A percentile compares a stretch with the other conserved stretches of the same genome.
These are phyloP conservation scores for Lasioglossum baleicum DNA, from an alignment of 1,140 invertebrate genomes.

Conservation along the genomic window DNA sequence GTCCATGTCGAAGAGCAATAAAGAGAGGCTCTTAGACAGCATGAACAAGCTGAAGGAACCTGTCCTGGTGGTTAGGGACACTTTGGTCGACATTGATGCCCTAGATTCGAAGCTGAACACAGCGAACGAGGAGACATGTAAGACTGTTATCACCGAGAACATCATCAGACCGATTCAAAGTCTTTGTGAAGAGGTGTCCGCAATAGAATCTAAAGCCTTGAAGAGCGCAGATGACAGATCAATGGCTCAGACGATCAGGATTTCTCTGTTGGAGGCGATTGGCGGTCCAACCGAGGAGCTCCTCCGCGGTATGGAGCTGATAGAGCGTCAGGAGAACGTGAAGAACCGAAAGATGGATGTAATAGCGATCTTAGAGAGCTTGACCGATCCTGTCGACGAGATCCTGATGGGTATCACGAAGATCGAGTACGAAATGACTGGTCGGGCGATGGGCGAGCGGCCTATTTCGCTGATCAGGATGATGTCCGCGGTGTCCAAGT, in stretches of 20 bases:
- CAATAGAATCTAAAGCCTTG: constrained; percentile 68
- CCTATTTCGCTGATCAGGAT: constrained; percentile 72
- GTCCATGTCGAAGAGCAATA: constrained; percentile 58
- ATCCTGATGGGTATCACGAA: constrained; percentile 71
- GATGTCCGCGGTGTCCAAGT: constrained; percentile 56
- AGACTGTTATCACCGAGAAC: constrained; percentile 61
- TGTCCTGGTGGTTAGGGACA: constrained; percentile 62
- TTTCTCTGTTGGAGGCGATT: constrained; percentile 72
- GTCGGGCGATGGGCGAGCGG: constrained; percentile 56
- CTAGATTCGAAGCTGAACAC: constrained; percentile 37
- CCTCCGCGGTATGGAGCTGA: constrained; percentile 71
- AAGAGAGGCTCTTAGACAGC: constrained; percentile 64
- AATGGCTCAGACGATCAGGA: constrained; percentile 64
- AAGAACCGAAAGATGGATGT: constrained; percentile 62
- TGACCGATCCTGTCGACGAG: constrained; percentile 75
- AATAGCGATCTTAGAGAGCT: constrained; percentile 72
- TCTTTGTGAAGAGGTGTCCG: constrained; percentile 69
- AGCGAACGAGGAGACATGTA: constrained; percentile 53
- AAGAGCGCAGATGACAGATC: constrained; percentile 68
- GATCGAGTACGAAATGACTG: constrained; percentile 70
- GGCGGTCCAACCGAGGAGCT: constrained; percentile 75
- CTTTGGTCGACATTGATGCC: constrained; percentile 68
- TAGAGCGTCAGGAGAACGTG: constrained; percentile 59
- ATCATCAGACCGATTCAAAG: constrained; percentile 69
- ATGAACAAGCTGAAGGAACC: constrained; percentile 63